Evolutionary conservation across 2,113 vertebrate genomes (phyloP).

Genomic region (Myotis lucifugus): DNA sequence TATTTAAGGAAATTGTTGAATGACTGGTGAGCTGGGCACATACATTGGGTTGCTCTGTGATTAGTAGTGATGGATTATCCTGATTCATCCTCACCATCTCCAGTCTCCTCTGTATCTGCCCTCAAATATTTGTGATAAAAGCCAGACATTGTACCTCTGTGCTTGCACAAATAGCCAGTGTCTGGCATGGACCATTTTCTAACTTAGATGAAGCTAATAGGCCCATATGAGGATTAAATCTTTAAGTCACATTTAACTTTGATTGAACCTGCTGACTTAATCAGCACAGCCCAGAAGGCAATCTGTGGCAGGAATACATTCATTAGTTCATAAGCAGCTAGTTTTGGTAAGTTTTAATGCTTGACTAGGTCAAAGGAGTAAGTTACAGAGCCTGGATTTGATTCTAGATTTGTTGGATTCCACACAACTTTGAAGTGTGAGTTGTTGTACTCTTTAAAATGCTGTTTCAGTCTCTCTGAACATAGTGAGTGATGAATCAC

Average conservation of each 20-base stretch:
- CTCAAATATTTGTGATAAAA: not conserved
- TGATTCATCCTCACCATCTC: not conserved
- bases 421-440: not conserved
- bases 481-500: not conserved
- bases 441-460: not conserved
- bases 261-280: not conserved
- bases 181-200: not conserved
- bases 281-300: not conserved
- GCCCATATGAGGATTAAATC: not conserved
- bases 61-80: not conserved
- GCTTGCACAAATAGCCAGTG: not conserved
- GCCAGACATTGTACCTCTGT: not conserved
- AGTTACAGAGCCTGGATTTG: not conserved
- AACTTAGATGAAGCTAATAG: not conserved
- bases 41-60: not conserved
- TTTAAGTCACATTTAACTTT: not conserved
- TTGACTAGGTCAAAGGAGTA: not conserved
- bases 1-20: not conserved
- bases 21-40: not conserved
- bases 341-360: slow-evolving; percentile 3
- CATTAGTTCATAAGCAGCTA: not conserved
- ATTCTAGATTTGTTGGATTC: not conserved
- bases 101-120: not conserved
- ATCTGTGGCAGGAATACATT: not conserved
- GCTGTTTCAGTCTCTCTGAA: not conserved